Evolutionary conservation across 2,888 invertebrate genomes (phyloP).

Genomic region (Drosophila prolongata): DNA sequence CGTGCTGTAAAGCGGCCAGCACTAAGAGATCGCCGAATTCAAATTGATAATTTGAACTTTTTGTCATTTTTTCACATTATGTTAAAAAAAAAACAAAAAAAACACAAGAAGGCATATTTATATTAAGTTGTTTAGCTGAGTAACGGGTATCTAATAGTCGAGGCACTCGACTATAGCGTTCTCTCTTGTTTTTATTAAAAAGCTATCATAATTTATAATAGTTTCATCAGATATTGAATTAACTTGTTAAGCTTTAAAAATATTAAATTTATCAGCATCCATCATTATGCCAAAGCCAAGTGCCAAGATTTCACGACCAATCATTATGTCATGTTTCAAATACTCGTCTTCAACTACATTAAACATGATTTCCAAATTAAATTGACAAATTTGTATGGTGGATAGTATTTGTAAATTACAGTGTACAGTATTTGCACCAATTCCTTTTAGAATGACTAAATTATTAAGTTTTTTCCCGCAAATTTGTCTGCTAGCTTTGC

Average conservation of each 20-base stretch:
- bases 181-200: slow-evolving; percentile 3
- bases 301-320: slow-evolving; percentile 21
- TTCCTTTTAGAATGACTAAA: slow-evolving; percentile 21
- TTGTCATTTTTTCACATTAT: too few species aligned
- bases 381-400: slow-evolving; percentile 25
- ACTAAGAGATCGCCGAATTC: too few species aligned
- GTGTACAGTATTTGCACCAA: slow-evolving; percentile 26
- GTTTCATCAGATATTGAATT: too few species aligned
- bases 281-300: slow-evolving; percentile 21
- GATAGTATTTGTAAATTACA: slow-evolving; percentile 26
- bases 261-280: slow-evolving; percentile 18
- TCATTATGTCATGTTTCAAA: slow-evolving; percentile 34
- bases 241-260: slow-evolving; percentile 11
- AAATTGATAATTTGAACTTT: too few species aligned
- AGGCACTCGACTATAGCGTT: too few species aligned
- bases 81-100: too few species aligned
- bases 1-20: too few species aligned
- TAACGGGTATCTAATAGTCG: too few species aligned
- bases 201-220: neutral
- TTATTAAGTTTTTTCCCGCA: slow-evolving; percentile 12
- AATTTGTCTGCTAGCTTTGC: slow-evolving; percentile 6
- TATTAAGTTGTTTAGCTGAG: too few species aligned
- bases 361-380: slow-evolving; percentile 33
- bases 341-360: slow-evolving; percentile 15
- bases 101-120: too few species aligned